Conservation (phyloP, 2,113 vertebrate species). For the Callipepla squamata region DNA sequence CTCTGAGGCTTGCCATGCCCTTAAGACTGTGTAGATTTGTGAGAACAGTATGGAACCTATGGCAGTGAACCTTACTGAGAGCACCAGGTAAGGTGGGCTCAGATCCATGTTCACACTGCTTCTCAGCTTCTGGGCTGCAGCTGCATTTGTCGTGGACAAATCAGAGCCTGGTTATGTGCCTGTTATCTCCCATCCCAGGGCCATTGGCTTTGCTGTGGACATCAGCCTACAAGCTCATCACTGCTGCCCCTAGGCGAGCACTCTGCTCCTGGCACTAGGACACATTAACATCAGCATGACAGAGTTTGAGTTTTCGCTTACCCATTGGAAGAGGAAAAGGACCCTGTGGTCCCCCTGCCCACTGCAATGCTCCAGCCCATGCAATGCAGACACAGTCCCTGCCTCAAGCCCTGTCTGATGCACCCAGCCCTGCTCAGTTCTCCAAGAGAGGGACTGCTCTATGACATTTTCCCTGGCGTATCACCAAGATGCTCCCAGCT, state of each 20-base stretch:
- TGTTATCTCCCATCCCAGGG: background rate
- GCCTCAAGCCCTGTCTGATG: background rate
- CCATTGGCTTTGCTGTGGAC: background rate
- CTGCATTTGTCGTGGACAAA: background rate
- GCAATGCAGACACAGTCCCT: accelerated
- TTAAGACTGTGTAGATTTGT: background rate
- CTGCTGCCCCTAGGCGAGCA: background rate
- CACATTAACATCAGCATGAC: background rate
- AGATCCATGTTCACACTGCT: accelerated
- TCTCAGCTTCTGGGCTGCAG: background rate
- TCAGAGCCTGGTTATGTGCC: background rate
- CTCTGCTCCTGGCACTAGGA: background rate
- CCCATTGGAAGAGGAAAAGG: background rate
- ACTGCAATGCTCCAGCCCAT: too few relatives aligned
- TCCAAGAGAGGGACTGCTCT: background rate
- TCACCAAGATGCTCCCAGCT: background rate
- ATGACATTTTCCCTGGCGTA: background rate
- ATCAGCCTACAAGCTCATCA: accelerated
- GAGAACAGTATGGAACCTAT: accelerated
- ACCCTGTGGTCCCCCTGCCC: background rate
- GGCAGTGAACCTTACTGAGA: accelerated
- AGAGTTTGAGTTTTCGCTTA: background rate
- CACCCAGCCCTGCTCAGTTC: background rate
- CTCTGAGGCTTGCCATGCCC: background rate
- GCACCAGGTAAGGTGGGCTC: background rate